These are phyloP conservation scores for Eclectus roratus DNA, from an alignment of 2,113 vertebrate genomes.

Conservation along the genomic window DNA sequence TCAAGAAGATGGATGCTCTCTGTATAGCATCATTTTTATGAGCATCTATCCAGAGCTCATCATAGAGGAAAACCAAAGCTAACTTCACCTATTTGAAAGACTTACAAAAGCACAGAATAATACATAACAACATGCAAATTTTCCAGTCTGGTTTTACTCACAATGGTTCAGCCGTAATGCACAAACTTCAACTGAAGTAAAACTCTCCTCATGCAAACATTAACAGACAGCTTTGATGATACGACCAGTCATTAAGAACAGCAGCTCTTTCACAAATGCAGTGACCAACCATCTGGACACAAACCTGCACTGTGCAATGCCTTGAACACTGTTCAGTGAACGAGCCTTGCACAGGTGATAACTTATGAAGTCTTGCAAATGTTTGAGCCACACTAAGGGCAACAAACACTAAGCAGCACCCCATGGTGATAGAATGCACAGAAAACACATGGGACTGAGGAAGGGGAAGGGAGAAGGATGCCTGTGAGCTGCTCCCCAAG, in stretches of 20 bases:
- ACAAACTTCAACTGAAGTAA: not conserved
- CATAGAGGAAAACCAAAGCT: not conserved
- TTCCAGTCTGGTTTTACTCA: rapidly evolving
- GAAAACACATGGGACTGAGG: rapidly evolving
- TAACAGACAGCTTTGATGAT: not conserved
- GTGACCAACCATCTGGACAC: not conserved
- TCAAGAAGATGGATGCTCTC: not conserved
- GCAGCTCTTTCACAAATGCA: not conserved
- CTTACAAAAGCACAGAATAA: not conserved
- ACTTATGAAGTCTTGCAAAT: rapidly evolving
- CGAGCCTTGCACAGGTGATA: rapidly evolving
- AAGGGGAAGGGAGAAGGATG: not conserved
- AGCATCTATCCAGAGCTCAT: not conserved
- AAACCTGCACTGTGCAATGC: rapidly evolving
- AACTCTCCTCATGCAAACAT: not conserved
- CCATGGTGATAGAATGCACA: rapidly evolving
- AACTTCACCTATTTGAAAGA: not conserved
- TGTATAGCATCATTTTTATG: not conserved
- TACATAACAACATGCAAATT: not conserved
- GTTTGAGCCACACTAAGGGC: not conserved
- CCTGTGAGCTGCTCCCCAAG: not conserved
- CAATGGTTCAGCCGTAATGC: rapidly evolving
- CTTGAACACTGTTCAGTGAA: not conserved
- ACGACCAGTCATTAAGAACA: not conserved
- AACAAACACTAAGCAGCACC: not conserved